phyloP scores from a whole-genome alignment of 2,888 invertebrate species.

The Conchocele bisecta region DNA sequence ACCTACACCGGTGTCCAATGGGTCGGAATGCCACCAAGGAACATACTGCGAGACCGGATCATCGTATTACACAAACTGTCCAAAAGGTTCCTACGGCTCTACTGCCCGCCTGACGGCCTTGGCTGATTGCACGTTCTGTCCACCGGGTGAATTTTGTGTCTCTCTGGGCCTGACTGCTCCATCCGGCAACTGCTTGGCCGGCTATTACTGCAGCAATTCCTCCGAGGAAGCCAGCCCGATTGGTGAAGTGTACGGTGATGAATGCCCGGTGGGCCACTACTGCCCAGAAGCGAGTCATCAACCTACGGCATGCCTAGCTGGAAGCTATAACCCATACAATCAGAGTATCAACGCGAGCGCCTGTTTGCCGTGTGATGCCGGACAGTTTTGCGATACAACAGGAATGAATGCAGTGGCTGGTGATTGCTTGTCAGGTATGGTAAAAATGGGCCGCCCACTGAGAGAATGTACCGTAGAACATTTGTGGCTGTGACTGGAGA shows the following conservation, averaged over 20 bases:
- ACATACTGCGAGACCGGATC: conserved; percentile 76
- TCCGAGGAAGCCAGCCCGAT: conserved; percentile 78
- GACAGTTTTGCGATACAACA: conserved; percentile 76
- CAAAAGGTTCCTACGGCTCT: conserved; percentile 79
- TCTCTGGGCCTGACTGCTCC: conserved; percentile 71
- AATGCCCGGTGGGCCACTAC: conserved; percentile 78
- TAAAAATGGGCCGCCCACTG: no score
- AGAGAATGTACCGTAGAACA: no score
- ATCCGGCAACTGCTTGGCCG: conserved; percentile 76
- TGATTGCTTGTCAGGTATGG: conserved; percentile 66
- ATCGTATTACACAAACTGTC: conserved; percentile 71
- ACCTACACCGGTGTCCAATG: conserved; percentile 66
- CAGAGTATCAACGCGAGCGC: conserved; percentile 67
- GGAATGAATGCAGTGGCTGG: conserved; percentile 71
- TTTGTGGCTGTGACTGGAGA: no score
- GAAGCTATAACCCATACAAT: conserved; percentile 76
- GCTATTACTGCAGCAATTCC: conserved; percentile 78
- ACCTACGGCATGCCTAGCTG: conserved; percentile 76
- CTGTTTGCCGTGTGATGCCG: conserved; percentile 77
- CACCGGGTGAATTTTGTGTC: conserved; percentile 79
- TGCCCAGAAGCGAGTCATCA: conserved; percentile 75
- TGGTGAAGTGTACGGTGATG: conserved; percentile 75
- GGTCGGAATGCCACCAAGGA: conserved; percentile 78
- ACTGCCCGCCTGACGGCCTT: conserved; percentile 69
- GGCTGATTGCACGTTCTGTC: conserved; percentile 77